Base-by-base conservation (phyloP, 1,140 invertebrate genomes). In the Scaptomyza hsui region DNA sequence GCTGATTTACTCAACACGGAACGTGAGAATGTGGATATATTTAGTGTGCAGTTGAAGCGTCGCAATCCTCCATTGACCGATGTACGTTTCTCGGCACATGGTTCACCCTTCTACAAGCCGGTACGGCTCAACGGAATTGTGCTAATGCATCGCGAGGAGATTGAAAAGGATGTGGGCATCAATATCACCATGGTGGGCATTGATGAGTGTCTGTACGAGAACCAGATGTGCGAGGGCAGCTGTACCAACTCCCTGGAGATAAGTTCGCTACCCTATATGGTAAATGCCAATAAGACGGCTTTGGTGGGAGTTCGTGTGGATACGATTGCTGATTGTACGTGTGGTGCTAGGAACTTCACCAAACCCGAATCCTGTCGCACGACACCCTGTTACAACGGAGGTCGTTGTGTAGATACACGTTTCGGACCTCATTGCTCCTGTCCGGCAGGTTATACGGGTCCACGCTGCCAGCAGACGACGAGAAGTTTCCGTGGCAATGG, bases 131-230 rank as follows among this genome's bases (percentile, higher is more conserved):
- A 99, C 91, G 98, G 98, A 18, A 96, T 98, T 37, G 96, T 99
- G 0, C 92, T 98, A n/a, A 96, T 98, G 94, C 96, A 99, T 90
- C 94, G 97, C 68, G 96, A 97, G 93, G 95, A 98, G 94, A 98
- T 99, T 91, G 97, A 99, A 92, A 94, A 95, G 75, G 95, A 96
- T 71, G 96, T 99, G 6, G 98, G 97, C 21, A 97, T 99, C 47
- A 98, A 98, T 80, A 98, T 99, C 39, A 97, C 97, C 3, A 98
- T 99, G 97, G 97, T 99, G 2, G 97, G 97, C 57, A 99, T 99
- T 72, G 98, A 99, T 83, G 97, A 99, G 92, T 99, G 98, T 92
- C 92, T 98, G 24, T 97, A 98, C 90, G 97, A 98, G 92, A 97
- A 98, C 89, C 95, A 97, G 85, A 96, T 96, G 92, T 99, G 98